These are phyloP conservation scores for Gobius niger DNA, from an alignment of 2,113 vertebrate species.

Conservation along the genomic window DNA sequence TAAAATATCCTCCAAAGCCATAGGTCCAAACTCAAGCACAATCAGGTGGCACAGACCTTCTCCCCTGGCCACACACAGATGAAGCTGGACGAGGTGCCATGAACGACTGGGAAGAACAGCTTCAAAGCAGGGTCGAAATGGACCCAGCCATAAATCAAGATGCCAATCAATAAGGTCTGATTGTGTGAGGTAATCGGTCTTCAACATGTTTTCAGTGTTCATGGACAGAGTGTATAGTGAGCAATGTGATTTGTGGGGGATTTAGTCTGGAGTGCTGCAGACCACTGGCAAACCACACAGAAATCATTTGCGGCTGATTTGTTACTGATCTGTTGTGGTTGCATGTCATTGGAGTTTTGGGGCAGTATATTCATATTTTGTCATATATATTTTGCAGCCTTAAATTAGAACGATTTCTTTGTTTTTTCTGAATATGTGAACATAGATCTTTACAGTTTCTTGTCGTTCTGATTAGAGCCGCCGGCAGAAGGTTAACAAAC, in stretches of 20 bases:
- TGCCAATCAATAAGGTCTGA: conserved; percentile 2
- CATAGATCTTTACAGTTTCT: neutral
- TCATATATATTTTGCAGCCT: too few species aligned
- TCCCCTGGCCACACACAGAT: neutral
- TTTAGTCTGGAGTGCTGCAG: too few species aligned
- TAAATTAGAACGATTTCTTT: too few species aligned
- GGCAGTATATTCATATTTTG: too few species aligned
- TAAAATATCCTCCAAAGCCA: neutral
- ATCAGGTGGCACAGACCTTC: neutral
- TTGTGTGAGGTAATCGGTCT: neutral
- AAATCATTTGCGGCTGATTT: neutral
- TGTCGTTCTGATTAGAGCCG: conserved; percentile 12
- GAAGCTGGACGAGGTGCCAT: neutral
- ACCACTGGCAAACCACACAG: neutral
- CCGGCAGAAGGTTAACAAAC: conserved; percentile 33
- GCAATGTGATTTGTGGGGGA: neutral
- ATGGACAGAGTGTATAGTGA: neutral
- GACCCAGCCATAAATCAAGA: neutral
- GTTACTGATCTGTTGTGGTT: neutral
- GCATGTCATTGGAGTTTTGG: neutral
- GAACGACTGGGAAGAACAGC: neutral
- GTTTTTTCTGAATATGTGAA: neutral
- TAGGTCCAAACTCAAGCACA: neutral
- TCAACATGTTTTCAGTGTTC: neutral
- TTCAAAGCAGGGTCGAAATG: neutral